Conservation (phyloP, 2,113 vertebrate species). For the Rhea americana region DNA sequence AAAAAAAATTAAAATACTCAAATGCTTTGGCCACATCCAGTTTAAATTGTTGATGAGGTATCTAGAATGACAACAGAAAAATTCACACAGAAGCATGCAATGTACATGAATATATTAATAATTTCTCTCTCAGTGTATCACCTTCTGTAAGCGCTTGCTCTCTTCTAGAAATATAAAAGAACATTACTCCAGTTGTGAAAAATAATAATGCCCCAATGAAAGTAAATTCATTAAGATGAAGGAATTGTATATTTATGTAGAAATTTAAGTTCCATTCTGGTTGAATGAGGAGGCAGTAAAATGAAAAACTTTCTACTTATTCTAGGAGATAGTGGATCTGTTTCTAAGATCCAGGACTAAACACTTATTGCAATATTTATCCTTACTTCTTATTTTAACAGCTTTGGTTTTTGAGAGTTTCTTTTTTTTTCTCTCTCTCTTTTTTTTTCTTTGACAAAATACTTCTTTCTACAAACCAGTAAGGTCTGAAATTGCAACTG, state of each 20-base stretch:
- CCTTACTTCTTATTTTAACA: slow-evolving; percentile 23
- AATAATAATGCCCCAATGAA: neutral
- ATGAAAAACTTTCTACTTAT: neutral
- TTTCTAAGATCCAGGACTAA: slow-evolving; percentile 47
- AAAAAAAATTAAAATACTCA: neutral
- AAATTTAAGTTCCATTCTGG: neutral
- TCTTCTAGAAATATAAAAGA: neutral
- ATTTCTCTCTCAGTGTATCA: neutral
- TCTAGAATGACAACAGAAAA: neutral
- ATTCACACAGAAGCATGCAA: neutral
- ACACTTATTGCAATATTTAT: slow-evolving; percentile 54
- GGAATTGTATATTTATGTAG: neutral
- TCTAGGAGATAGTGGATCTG: neutral
- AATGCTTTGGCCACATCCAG: neutral
- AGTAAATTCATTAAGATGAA: neutral
- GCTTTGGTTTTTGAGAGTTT: neutral
- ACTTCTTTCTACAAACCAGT: slow-evolving; percentile 51
- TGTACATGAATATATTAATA: neutral
- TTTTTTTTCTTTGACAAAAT: neutral
- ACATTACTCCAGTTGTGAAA: neutral
- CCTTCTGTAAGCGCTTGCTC: neutral
- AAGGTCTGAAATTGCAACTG: neutral
- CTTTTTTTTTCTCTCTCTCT: neutral
- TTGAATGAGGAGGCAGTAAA: neutral
- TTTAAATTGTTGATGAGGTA: neutral